These are phyloP conservation scores for Phylloscopus whistleri DNA, from an alignment of 2,113 vertebrate species.

Conservation along the genomic window DNA sequence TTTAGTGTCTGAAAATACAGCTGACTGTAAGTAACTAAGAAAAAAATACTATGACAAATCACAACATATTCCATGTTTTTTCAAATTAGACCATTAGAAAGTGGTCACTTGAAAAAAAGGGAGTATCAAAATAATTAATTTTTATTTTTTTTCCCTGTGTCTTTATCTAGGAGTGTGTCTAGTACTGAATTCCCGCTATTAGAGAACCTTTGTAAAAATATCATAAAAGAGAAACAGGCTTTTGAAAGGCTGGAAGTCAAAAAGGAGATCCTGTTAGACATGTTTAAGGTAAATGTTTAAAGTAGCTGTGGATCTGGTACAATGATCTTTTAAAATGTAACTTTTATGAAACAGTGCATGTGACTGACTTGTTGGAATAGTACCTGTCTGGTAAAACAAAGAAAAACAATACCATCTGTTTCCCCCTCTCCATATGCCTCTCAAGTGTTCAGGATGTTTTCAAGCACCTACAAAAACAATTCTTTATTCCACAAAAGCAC, in stretches of 20 bases:
- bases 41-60: neutral
- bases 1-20: neutral
- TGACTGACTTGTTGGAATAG: neutral
- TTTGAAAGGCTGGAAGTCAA: slow-evolving; percentile 80
- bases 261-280: slow-evolving; percentile 75
- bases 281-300: slow-evolving; percentile 76
- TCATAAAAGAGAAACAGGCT: slow-evolving; percentile 77
- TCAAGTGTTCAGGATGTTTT: neutral
- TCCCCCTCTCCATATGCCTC: neutral
- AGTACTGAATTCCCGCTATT: slow-evolving; percentile 71
- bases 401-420: neutral
- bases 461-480: neutral
- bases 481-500: neutral
- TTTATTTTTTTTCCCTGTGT: neutral
- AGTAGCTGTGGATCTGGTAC: neutral
- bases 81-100: neutral
- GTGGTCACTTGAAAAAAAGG: neutral
- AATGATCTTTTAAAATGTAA: neutral
- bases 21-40: neutral
- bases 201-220: slow-evolving; percentile 70
- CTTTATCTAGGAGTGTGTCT: slow-evolving; percentile 70
- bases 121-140: neutral
- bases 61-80: neutral
- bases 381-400: neutral
- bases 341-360: neutral